phyloP scores from a whole-genome alignment of 2,797 vertebrate genomes.

The Acanthurus tractus region DNA sequence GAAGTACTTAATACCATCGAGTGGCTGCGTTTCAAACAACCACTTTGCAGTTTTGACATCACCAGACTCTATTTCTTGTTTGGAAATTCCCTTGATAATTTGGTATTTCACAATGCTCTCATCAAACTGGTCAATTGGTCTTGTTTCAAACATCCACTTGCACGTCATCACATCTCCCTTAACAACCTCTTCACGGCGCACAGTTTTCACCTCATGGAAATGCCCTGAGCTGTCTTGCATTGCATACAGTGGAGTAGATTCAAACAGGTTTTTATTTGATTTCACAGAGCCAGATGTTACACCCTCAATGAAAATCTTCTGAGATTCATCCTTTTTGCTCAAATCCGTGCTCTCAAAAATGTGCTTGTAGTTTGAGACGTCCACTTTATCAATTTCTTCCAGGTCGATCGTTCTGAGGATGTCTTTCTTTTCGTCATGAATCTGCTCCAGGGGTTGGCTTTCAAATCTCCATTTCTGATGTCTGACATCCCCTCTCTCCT shows the following conservation, averaged over 20 bases:
- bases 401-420: constrained; percentile 88
- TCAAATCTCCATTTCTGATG: constrained; percentile 95
- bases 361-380: constrained; percentile 89
- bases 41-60: constrained; percentile 95
- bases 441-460: constrained; percentile 91
- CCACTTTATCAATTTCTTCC: constrained; percentile 91
- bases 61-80: constrained; percentile 92
- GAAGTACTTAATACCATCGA: constrained; percentile 93
- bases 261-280: constrained; percentile 92
- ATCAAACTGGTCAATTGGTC: constrained; percentile 93
- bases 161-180: constrained; percentile 92
- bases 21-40: constrained; percentile 96
- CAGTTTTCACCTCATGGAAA: constrained; percentile 93
- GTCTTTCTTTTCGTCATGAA: constrained; percentile 91
- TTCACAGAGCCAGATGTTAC: constrained; percentile 88
- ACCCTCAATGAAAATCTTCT: constrained; percentile 90
- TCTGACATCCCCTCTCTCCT: constrained; percentile 92
- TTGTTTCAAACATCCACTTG: constrained; percentile 97
- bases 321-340: constrained; percentile 84
- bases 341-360: constrained; percentile 91
- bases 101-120: constrained; percentile 90
- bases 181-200: constrained; percentile 92
- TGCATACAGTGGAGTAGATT: constrained; percentile 90
- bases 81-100: constrained; percentile 94
- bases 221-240: constrained; percentile 92